Evolutionary conservation across 2,113 vertebrate genomes (phyloP), one percentile per base, ranked within the genome.

Genomic region (Hydrochoerus hydrochaeris): DNA sequence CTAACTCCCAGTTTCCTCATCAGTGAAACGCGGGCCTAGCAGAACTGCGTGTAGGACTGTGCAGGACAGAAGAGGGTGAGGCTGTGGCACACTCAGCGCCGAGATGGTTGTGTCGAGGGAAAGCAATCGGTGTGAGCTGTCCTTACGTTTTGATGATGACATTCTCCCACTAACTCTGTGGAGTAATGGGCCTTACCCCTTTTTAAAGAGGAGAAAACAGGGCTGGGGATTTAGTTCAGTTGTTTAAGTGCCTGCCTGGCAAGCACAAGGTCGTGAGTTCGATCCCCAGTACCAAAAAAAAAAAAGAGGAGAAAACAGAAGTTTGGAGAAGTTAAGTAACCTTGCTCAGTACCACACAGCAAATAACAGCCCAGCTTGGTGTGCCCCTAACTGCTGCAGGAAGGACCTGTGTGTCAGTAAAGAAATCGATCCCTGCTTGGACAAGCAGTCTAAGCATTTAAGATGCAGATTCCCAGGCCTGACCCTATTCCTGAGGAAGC

Each of bases 31-130:
- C 32, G 28, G 26, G n/a, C 52, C 3, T 26, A 0, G 3, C 4
- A 24, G 60, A 20, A 69, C 44, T 0, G 8, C 58, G 1, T 0
- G 7, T 46, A n/a, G 63, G 38, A 19, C 65, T 16, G 52, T 44
- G 69, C 16, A 63, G 44, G 58, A 58, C 30, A 54, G 8, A 46
- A 63, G 54, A 24, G 17, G 26, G 4, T 1, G 19, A 11, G 57
- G 7, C 2, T 46, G 13, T 2, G 3, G 28, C 28, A 12, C 3
- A 30, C 35, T 35, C 3, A 0, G 30, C 13, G 60, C 30, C 90
- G 81, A 10, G 67, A 52, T 32, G 7, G 60, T 32, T 19, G 17
- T 22, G 0, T 58, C 28, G 13, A 54, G 69, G 69, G 38, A 52
- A 65, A 4, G 60, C 67, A 46, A 3, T 35, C 71, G 58, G 19